These are phyloP conservation scores for Laupala kohalensis DNA, from an alignment of 1,140 invertebrate genomes.

Conservation along the genomic window DNA sequence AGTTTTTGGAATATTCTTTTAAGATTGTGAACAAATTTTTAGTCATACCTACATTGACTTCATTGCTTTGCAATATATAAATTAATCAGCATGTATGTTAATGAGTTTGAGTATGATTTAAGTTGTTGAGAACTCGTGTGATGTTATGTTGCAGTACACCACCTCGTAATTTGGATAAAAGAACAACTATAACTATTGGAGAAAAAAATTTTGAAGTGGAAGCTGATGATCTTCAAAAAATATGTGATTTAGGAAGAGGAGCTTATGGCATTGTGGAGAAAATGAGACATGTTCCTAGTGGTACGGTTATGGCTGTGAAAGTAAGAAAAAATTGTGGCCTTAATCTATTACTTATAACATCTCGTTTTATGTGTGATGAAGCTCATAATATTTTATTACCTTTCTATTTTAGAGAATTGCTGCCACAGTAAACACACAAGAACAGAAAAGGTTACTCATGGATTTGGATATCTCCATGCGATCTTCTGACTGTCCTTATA, in stretches of 20 bases:
- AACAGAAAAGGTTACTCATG: conserved; percentile 90
- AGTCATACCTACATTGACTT: no score
- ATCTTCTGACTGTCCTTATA: conserved; percentile 89
- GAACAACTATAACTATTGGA: conserved; percentile 73
- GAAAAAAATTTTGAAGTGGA: conserved; percentile 79
- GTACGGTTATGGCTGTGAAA: conserved; percentile 91
- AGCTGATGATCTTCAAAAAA: conserved; percentile 76
- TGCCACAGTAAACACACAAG: conserved; percentile 80
- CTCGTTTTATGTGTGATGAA: not conserved
- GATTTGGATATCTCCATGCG: conserved; percentile 91
- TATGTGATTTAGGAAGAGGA: conserved; percentile 82
- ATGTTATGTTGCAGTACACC: conserved; percentile 37
- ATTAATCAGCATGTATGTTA: not conserved
- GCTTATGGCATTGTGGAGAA: conserved; percentile 95
- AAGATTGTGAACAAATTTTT: no score
- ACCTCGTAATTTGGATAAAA: conserved; percentile 70
- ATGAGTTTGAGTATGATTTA: no score
- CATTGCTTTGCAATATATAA: not conserved
- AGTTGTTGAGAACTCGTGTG: no score
- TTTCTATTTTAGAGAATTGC: conserved; percentile 64
- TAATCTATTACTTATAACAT: no score
- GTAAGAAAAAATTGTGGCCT: conserved; percentile 31
- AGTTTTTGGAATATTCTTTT: no score
- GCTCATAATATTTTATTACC: conserved; percentile 15
- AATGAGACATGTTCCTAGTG: conserved; percentile 80